Evolutionary conservation across 2,888 invertebrate genomes (phyloP).

Genomic region (Pseudanteris insignis): DNA sequence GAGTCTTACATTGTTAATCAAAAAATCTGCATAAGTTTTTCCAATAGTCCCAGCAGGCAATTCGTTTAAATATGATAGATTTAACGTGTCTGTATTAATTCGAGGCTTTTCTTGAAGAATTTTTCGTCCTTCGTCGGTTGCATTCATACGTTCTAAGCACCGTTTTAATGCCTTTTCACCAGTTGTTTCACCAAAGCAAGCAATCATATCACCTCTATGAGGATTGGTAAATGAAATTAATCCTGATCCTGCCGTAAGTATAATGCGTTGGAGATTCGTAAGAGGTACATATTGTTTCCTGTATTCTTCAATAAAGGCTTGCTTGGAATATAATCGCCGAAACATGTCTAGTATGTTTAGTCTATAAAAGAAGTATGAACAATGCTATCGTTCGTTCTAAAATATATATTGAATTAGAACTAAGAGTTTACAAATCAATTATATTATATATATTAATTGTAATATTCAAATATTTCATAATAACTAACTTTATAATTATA

Average conservation of each 20-base stretch:
- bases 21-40: constrained; percentile 84
- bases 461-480: too few species aligned
- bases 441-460: too few species aligned
- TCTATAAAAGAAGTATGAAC: too few species aligned
- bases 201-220: constrained; percentile 88
- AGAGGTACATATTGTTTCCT: constrained; percentile 73
- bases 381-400: too few species aligned
- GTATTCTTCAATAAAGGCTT: constrained; percentile 73
- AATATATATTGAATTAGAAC: too few species aligned
- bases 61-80: constrained; percentile 75
- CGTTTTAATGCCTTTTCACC: constrained; percentile 75
- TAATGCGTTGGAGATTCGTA: constrained; percentile 76
- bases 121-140: constrained; percentile 78
- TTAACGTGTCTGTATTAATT: constrained; percentile 84
- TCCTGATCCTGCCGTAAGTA: constrained; percentile 89
- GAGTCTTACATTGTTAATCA: constrained; percentile 80
- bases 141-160: constrained; percentile 80
- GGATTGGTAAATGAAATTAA: constrained; percentile 84
- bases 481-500: too few species aligned
- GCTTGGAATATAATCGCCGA: constrained; percentile 50
- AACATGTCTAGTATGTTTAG: too few species aligned
- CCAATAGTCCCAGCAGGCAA: constrained; percentile 87
- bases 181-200: constrained; percentile 92
- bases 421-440: too few species aligned
- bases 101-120: constrained; percentile 84